Evolutionary conservation across 2,113 vertebrate genomes (phyloP), one percentile per base, ranked within the genome.

Genomic region (Nycticebus coucang): DNA sequence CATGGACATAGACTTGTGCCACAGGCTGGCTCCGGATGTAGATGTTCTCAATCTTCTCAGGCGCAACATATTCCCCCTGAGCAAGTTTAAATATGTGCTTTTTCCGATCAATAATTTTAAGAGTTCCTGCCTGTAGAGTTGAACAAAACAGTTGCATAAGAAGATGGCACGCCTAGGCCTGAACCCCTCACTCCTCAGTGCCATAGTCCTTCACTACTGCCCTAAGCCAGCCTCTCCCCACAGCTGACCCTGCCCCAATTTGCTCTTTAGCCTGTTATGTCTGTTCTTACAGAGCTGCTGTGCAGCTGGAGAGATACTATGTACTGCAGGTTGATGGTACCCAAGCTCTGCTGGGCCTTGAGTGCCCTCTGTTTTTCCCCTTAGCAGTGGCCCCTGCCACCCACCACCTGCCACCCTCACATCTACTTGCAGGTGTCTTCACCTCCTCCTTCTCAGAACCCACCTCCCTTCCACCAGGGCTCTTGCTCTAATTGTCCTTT

Each of bases 81-180:
- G 99, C 99, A 96, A 99, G 98, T 98, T 99, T 99, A 98, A 99
- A 99, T 97, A 99, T 99, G 94, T 99, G 99, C 97, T 99, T 99
- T 98, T 99, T 99, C 97, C 99, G 98, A 97, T 99, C 99, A 45
- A 99, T 99, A 80, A 99, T 99, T 98, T 99, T 99, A 96, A 99
- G 98, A 15, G 99, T 99, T 92, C 99, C 99, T 5, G 99, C 99
- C 99, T 99, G 97, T 97, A 24, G 86, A 86, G 86, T 94, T 75
- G 96, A 77, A 98, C 80, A 92, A 92, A 96, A 96, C 22, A 30
- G 59, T 66, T 60, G 93, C 24, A 26, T 89, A 71, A 89, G 80
- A 83, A 71, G n/a, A 83, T 13, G 50, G n/a, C 26, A 69, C 45
- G 59, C 72, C 55, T 26, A 62, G 77, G 12, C 68, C 19, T 11